Percentiles rank a stretch among this genome's conserved stretches.
phyloP scores from a whole-genome alignment of 2,113 vertebrate species.

The Crotalus viridis region DNA sequence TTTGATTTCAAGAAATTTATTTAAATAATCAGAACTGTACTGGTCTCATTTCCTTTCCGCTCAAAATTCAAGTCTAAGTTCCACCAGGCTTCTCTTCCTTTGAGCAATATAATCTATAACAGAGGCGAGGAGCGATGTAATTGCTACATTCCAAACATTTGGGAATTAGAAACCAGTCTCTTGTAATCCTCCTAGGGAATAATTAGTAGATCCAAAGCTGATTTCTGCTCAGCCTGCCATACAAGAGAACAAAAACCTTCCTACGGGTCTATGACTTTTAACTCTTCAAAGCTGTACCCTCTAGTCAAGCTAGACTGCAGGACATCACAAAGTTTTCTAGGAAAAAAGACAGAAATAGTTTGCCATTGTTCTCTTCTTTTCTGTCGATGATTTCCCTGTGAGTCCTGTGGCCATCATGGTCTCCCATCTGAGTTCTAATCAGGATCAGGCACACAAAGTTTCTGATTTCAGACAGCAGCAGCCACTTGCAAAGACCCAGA shows the following conservation, averaged over 20 bases:
- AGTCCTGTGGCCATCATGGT: not conserved
- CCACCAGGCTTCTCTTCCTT: not conserved
- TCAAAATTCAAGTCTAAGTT: not conserved
- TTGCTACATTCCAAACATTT: not conserved
- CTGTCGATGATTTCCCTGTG: not conserved
- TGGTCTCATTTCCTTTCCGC: not conserved
- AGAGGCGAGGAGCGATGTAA: not conserved
- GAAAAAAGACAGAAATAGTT: not conserved
- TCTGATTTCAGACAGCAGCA: not conserved
- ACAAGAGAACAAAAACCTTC: not conserved
- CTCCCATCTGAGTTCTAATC: not conserved
- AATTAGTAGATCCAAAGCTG: not conserved
- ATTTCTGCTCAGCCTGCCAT: not conserved
- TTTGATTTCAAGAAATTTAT: not conserved
- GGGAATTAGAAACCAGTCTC: not conserved
- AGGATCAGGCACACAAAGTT: not conserved
- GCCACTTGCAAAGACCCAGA: not conserved
- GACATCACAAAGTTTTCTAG: not conserved
- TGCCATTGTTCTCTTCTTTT: not conserved
- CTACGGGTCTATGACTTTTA: not conserved
- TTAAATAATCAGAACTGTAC: not conserved
- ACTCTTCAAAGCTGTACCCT: not conserved
- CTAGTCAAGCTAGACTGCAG: not conserved
- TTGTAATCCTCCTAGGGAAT: not conserved
- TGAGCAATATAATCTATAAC: not conserved